Conservation (phyloP, 2,888 invertebrate species). For the Drosophila anomalata region DNA sequence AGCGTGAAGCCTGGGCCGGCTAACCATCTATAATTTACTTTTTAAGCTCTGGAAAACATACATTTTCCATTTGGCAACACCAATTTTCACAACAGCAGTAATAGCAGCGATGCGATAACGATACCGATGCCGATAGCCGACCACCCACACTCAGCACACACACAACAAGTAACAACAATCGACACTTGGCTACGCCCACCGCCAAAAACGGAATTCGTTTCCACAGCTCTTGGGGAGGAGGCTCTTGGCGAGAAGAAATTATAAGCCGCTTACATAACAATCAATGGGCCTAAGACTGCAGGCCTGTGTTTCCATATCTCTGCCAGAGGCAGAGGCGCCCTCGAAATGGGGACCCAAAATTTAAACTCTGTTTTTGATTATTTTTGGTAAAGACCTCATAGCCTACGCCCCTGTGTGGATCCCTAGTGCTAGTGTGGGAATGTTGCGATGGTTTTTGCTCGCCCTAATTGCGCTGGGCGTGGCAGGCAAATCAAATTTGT, state of each 20-base stretch:
- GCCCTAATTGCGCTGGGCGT: conserved; percentile 63
- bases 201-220: conserved; percentile 48
- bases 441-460: conserved; percentile 43
- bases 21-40: conserved; percentile 46
- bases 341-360: background rate
- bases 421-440: conserved; percentile 33
- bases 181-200: conserved; percentile 56
- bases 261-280: conserved; percentile 72
- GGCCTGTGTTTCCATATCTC: conserved; percentile 38
- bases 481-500: conserved; percentile 58
- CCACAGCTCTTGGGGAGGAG: conserved; percentile 1
- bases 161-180: conserved; percentile 41
- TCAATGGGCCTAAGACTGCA: conserved; percentile 53
- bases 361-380: background rate
- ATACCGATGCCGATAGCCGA: conserved; percentile 41
- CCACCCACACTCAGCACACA: conserved; percentile 18
- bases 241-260: conserved; percentile 40
- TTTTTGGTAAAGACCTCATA: background rate
- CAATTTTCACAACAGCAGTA: conserved; percentile 39
- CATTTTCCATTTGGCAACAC: conserved; percentile 59
- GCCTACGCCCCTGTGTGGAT: conserved; percentile 3
- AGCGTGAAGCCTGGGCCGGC: background rate
- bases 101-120: conserved; percentile 19
- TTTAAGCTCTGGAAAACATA: conserved; percentile 46
- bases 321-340: conserved; percentile 15